Conservation (phyloP, 2,888 invertebrate genomes). For the Halictus ligatus region DNA sequence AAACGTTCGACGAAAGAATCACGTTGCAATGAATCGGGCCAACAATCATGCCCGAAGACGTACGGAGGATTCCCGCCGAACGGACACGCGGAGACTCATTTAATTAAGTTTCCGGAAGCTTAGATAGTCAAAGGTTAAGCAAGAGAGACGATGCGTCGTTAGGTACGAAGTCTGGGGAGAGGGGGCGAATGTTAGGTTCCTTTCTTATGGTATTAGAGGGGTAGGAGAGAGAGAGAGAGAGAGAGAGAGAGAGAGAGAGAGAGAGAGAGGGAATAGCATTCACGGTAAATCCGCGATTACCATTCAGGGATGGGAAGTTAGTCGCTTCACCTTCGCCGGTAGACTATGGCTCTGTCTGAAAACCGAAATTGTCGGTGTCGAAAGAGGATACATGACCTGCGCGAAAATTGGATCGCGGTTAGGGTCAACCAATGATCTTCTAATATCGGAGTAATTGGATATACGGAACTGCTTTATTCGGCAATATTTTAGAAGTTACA, state of each 20-base stretch:
- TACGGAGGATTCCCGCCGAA: constrained; percentile 22
- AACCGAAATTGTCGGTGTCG: constrained; percentile 44
- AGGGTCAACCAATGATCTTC: constrained; percentile 34
- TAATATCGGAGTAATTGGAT: constrained; percentile 20
- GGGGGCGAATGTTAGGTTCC: constrained; percentile 52
- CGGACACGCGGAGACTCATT: constrained; percentile 37
- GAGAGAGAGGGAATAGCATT: constrained; percentile 38
- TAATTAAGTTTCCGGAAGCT: constrained; percentile 64
- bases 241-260: background rate
- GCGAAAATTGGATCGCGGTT: constrained; percentile 52
- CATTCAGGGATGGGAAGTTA: constrained; percentile 56
- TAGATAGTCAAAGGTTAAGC: constrained; percentile 54
- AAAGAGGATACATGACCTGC: constrained; percentile 27
- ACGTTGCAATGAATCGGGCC: background rate
- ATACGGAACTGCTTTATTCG: background rate
- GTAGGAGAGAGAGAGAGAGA: background rate
- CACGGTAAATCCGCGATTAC: constrained; percentile 62
- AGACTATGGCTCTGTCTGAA: constrained; percentile 26
- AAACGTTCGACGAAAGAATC: constrained; percentile 12
- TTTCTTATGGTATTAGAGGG: constrained; percentile 62
- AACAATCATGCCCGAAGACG: constrained; percentile 7
- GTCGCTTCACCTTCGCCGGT: constrained; percentile 36
- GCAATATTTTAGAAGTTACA: background rate
- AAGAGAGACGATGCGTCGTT: constrained; percentile 63
- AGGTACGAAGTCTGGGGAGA: constrained; percentile 47